Conservation (phyloP, 2,888 invertebrate species). For the Epistrophe eligans region DNA sequence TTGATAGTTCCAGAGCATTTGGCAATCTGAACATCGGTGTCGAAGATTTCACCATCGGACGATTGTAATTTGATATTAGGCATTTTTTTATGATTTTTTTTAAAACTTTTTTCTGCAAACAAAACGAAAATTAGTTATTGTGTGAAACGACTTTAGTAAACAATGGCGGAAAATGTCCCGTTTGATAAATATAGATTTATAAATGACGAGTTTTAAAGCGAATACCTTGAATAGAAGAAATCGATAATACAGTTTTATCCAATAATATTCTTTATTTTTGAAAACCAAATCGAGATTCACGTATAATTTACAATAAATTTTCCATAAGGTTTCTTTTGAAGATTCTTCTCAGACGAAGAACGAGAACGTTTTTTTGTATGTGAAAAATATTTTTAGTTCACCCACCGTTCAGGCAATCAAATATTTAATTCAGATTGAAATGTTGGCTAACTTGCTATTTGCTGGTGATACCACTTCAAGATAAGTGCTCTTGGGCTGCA, state of each 20-base stretch:
- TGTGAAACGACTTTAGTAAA: constrained; percentile 42
- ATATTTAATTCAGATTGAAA: not conserved
- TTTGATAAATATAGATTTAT: not conserved
- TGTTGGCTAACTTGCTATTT: constrained; percentile 38
- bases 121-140: not conserved
- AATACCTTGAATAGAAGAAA: constrained; percentile 33
- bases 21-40: constrained; percentile 98
- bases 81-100: constrained; percentile 87
- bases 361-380: not conserved
- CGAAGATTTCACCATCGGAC: constrained; percentile 97
- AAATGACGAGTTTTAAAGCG: not conserved
- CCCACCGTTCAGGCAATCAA: not conserved
- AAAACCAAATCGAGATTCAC: constrained; percentile 16
- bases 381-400: not conserved
- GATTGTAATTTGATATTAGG: constrained; percentile 97
- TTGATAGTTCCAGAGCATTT: constrained; percentile 99
- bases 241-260: not conserved
- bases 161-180: constrained; percentile 51
- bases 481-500: no score
- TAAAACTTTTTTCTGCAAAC: constrained; percentile 9
- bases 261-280: not conserved
- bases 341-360: not conserved
- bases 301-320: constrained; percentile 43
- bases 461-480: no score
- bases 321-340: constrained; percentile 15